Conservation (phyloP, 2,888 invertebrate genomes). For the Chloroclysta siterata region DNA sequence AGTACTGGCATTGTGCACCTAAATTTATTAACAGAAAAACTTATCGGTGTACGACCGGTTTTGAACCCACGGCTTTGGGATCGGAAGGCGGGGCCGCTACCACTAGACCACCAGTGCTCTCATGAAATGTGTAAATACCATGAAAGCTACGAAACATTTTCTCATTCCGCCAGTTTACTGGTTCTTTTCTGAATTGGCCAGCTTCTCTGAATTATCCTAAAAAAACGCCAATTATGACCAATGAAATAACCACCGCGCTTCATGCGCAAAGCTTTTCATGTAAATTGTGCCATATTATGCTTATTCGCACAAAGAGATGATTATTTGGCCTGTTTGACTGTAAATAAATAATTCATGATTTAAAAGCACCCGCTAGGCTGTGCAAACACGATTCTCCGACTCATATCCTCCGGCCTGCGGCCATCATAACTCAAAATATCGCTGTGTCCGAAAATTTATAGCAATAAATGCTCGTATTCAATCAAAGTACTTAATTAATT, state of each 20-base stretch:
- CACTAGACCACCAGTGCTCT: too few species aligned
- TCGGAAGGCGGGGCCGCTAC: too few species aligned
- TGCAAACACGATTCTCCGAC: slow-evolving; percentile 35
- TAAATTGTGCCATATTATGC: slow-evolving; percentile 12
- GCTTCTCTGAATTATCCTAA: background rate
- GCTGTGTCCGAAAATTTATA: slow-evolving; percentile 29
- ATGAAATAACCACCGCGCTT: slow-evolving; percentile 2
- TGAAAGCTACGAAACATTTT: background rate
- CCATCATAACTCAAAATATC: slow-evolving; percentile 41
- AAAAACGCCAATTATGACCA: background rate
- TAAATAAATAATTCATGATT: slow-evolving; percentile 49
- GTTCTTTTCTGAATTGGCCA: background rate
- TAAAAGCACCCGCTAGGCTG: slow-evolving; percentile 41
- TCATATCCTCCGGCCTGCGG: slow-evolving; percentile 28
- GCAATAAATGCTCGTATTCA: slow-evolving; percentile 36
- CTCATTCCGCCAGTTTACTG: background rate
- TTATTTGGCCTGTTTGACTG: slow-evolving; percentile 41
- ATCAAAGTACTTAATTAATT: slow-evolving; percentile 39
- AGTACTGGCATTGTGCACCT: too few species aligned
- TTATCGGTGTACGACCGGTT: too few species aligned
- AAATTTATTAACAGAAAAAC: too few species aligned
- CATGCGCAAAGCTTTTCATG: slow-evolving; percentile 3
- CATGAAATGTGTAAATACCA: background rate
- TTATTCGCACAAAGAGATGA: slow-evolving; percentile 26
- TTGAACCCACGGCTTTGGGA: too few species aligned